A percentile compares a stretch with the other conserved stretches of the same genome.
Conservation (phyloP, 2,888 invertebrate genomes). For the Baronia brevicornis region DNA sequence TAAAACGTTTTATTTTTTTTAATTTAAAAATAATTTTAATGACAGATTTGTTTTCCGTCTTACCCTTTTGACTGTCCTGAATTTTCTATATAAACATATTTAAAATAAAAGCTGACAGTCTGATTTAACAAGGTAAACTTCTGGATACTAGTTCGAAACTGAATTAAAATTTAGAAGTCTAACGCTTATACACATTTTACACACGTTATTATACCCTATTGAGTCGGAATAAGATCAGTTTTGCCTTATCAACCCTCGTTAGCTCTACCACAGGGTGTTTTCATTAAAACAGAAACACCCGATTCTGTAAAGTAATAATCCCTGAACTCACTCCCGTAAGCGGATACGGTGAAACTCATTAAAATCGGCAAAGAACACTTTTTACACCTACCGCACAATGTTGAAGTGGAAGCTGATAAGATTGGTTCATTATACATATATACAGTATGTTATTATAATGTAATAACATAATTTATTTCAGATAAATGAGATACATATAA, state of each 20-base stretch:
- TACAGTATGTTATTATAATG: too few relatives aligned
- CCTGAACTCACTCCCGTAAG: slow-evolving; percentile 27
- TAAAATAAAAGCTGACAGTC: slow-evolving; percentile 7
- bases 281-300: slow-evolving; percentile 32
- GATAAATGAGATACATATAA: too few relatives aligned
- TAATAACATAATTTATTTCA: too few relatives aligned
- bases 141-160: slow-evolving; percentile 19
- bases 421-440: too few relatives aligned
- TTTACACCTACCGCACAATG: slow-evolving; percentile 10
- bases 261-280: slow-evolving; percentile 17
- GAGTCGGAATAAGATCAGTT: background rate
- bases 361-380: slow-evolving; percentile 34
- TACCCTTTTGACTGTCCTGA: too few relatives aligned
- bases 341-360: slow-evolving; percentile 41
- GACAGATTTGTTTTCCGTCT: too few relatives aligned
- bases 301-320: slow-evolving; percentile 38
- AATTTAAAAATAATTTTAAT: too few relatives aligned
- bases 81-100: too few relatives aligned
- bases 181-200: slow-evolving; percentile 15
- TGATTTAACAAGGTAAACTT: slow-evolving; percentile 18
- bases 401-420: too few relatives aligned
- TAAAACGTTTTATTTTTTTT: too few relatives aligned
- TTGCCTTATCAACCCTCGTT: background rate
- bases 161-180: slow-evolving; percentile 25
- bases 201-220: background rate